Conservation (phyloP, 2,888 invertebrate species). For the Leptopterna dolabrata region DNA sequence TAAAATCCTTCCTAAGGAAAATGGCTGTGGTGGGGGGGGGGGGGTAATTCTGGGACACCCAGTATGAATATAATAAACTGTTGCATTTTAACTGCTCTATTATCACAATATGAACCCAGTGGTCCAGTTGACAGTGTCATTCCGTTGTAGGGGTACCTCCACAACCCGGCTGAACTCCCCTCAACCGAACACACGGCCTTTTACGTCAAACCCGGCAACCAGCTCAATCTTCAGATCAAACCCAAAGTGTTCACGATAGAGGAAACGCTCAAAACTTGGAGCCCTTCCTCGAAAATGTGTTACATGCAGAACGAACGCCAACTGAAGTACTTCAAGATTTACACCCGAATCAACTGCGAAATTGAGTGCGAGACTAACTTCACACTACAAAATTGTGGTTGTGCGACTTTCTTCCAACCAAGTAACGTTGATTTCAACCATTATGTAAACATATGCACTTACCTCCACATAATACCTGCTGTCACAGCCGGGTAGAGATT, state of each 20-base stretch:
- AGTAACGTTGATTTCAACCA: conserved; percentile 41
- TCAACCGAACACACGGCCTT: conserved; percentile 55
- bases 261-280: conserved; percentile 56
- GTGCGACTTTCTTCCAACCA: conserved; percentile 60
- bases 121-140: too few relatives aligned
- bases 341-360: conserved; percentile 61
- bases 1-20: too few relatives aligned
- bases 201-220: conserved; percentile 54
- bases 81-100: too few relatives aligned
- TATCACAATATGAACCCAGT: too few relatives aligned
- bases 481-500: neutral
- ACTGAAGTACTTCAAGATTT: conserved; percentile 61
- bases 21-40: too few relatives aligned
- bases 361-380: conserved; percentile 62
- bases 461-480: neutral
- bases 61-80: too few relatives aligned
- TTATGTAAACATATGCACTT: neutral
- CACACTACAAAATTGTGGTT: conserved; percentile 59
- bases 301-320: conserved; percentile 61
- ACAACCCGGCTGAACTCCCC: conserved; percentile 65
- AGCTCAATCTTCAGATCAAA: conserved; percentile 47
- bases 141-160: conserved; percentile 64
- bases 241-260: conserved; percentile 50
- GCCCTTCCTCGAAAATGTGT: conserved; percentile 60
- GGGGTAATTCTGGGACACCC: too few relatives aligned